Percentiles rank a stretch among this genome's conserved stretches.
phyloP scores from a whole-genome alignment of 1,140 invertebrate species.

The Helicoverpa armigera region DNA sequence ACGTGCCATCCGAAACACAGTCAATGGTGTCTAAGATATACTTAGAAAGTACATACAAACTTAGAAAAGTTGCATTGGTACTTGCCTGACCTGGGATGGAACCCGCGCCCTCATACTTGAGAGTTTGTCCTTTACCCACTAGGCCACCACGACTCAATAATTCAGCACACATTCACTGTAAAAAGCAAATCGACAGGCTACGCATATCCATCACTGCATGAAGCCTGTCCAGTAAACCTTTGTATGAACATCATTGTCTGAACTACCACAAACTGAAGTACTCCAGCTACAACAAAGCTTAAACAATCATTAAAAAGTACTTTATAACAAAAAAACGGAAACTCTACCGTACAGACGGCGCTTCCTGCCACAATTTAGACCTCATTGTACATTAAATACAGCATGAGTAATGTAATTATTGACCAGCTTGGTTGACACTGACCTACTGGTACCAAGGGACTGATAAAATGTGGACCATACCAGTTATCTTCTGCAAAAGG shows the following conservation, averaged over 20 bases:
- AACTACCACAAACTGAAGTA: background rate
- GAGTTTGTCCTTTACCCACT: too few relatives aligned
- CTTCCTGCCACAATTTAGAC: constrained; percentile 25
- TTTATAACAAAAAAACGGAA: constrained; percentile 32
- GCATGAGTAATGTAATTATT: constrained; percentile 29
- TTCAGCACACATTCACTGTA: too few relatives aligned
- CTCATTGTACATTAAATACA: background rate
- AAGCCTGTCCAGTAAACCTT: background rate
- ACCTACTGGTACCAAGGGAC: background rate
- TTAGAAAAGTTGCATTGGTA: too few relatives aligned
- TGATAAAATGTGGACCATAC: constrained; percentile 1
- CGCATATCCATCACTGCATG: background rate
- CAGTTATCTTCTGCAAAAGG: constrained; percentile 18
- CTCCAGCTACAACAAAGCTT: background rate
- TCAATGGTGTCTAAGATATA: too few relatives aligned
- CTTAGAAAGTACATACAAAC: too few relatives aligned
- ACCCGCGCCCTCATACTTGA: too few relatives aligned
- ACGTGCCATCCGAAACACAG: too few relatives aligned
- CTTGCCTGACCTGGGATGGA: too few relatives aligned
- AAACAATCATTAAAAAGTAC: constrained; percentile 21
- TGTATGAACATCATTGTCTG: constrained; percentile 2
- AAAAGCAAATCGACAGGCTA: too few relatives aligned
- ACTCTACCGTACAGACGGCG: background rate
- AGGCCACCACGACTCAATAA: too few relatives aligned
- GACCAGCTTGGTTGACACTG: constrained; percentile 6